Base-by-base conservation (phyloP, 2,888 invertebrate species). In the Leptinotarsa peninsularis region DNA sequence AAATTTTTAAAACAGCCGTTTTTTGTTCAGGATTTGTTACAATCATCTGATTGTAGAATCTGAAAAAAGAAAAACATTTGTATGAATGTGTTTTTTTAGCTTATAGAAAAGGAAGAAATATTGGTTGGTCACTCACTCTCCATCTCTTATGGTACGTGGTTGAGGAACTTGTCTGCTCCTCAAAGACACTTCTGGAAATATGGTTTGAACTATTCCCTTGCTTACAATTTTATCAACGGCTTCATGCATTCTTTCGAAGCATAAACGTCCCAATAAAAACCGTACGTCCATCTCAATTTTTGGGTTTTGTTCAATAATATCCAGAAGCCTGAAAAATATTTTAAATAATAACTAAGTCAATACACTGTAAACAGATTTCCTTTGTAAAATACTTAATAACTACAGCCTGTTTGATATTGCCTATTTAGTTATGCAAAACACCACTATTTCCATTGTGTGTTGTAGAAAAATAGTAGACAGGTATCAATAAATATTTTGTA, bases 1-100 rank as follows among this genome's bases (percentile, higher is more conserved):
- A 83, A 67, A 95, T 94, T 82, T 93, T 92, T 70, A 89, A 85
- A 1, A 96, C 93, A 1, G 94, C 94, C 69, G 89, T 89, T 78
- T 88, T 88, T 83, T 95, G 94, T 81, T 93, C 91, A 0, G 85
- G 81, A 87, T 94, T 94, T 0, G 82, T 80, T 63, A 85, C 87
- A 50, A 94, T 88, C 1, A 77, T 76, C 23, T 80, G 54, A 79
- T 90, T 88, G 33, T 86, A 83, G 60, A 86, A 86, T 5, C 87
- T 87, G 73, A 18, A 82, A 81, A 72, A 43, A 33, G 18, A 21
- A 72, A 74, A 56, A 50, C 4, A 56, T 27, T 58, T 67, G 54
- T 17, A 17, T 54, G 54, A 54, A 54, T 0, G 54, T n/a, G 54
- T 54, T 7, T n/a, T 18, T 43, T 43, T 10, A 43, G 43, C 43